Evolutionary conservation across 2,113 vertebrate species (phyloP).

Genomic region (Centrocercus urophasianus): DNA sequence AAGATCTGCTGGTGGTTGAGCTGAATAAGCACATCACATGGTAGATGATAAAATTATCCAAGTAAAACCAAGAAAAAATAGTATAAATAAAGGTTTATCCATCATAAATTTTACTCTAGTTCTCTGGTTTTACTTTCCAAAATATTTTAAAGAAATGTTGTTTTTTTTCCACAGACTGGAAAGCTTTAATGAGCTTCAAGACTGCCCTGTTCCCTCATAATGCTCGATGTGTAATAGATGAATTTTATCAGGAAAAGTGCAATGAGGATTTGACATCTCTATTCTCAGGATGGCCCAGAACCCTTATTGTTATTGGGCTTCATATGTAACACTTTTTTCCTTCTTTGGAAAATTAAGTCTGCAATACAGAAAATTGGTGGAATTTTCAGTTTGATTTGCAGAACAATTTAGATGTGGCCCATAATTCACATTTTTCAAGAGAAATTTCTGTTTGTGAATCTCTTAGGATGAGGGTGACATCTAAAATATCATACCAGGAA

Average conservation of each 20-base stretch:
- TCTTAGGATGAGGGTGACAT: background rate
- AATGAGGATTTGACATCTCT: background rate
- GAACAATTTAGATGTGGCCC: background rate
- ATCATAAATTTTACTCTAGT: background rate
- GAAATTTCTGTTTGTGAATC: background rate
- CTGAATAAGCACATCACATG: background rate
- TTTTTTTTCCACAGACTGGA: background rate
- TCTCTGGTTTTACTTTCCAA: background rate
- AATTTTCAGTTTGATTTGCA: background rate
- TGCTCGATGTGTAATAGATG: fast-evolving
- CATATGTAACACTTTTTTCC: background rate
- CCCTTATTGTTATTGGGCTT: background rate
- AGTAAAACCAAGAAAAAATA: background rate
- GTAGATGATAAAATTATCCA: background rate
- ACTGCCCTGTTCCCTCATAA: background rate
- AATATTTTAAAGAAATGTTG: background rate
- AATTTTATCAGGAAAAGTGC: background rate
- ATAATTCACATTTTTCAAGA: background rate
- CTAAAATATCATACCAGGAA: background rate
- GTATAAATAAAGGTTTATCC: background rate
- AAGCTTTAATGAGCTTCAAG: background rate
- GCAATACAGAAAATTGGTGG: background rate
- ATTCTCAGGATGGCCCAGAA: background rate
- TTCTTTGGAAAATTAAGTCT: background rate
- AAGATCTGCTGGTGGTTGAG: background rate